Conservation (phyloP, 1,140 invertebrate genomes). For the Epicauta chinensis region DNA sequence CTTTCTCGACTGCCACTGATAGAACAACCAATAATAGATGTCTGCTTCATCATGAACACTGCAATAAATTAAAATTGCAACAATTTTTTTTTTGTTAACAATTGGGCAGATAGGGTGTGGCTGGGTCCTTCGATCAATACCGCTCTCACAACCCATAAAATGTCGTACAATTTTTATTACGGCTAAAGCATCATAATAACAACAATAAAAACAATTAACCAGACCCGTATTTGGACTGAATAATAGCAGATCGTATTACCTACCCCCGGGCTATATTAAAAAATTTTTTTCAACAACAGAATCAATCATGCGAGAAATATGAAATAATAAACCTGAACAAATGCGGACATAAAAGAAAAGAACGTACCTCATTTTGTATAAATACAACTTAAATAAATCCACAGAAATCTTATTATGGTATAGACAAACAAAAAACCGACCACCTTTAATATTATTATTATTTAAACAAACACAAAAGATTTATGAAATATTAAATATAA, state of each 20-base stretch:
- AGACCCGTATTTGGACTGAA: slow-evolving; percentile 19
- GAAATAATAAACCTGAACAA: slow-evolving; percentile 8
- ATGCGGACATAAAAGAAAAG: background rate
- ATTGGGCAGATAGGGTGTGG: background rate
- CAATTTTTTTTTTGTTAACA: background rate
- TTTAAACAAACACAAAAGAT: background rate
- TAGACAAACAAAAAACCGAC: background rate
- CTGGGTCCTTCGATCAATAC: slow-evolving; percentile 24
- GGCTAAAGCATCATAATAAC: slow-evolving; percentile 30
- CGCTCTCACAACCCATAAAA: slow-evolving; percentile 7
- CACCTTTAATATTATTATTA: slow-evolving; percentile 6
- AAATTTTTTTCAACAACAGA: background rate
- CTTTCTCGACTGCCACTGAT: slow-evolving; percentile 1
- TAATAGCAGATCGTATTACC: slow-evolving; percentile 24
- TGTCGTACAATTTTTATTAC: slow-evolving; percentile 6
- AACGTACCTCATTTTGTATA: slow-evolving; percentile 29
- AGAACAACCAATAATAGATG: background rate
- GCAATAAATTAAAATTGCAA: slow-evolving; percentile 3
- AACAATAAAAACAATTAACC: slow-evolving; percentile 15
- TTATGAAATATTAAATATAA: slow-evolving; percentile 7
- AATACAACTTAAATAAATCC: background rate
- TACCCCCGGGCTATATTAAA: slow-evolving; percentile 13
- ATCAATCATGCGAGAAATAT: slow-evolving; percentile 2
- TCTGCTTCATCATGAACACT: slow-evolving; percentile 12
- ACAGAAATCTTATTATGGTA: slow-evolving; percentile 12